phyloP scores from a whole-genome alignment of 2,113 vertebrate species.

The Deroptyus accipitrinus region DNA sequence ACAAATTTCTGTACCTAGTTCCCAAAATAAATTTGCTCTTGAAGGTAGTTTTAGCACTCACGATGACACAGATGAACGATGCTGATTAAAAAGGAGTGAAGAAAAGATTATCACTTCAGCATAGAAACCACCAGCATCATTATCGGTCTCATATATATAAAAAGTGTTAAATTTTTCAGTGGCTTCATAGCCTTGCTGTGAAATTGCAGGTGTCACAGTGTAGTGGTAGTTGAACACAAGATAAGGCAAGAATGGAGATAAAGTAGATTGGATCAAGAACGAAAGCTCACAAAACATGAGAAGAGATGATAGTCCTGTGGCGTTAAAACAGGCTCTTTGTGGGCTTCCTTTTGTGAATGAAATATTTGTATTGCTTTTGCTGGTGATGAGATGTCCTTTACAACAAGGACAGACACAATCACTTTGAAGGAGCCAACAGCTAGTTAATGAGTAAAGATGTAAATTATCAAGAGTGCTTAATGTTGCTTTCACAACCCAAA shows the following conservation, averaged over 20 bases:
- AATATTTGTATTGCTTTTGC: neutral
- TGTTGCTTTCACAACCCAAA: neutral
- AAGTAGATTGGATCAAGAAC: slow-evolving; percentile 11
- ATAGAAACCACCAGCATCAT: slow-evolving; percentile 34
- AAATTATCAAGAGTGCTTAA: slow-evolving; percentile 3
- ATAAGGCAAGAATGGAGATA: slow-evolving; percentile 14
- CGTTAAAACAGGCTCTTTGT: neutral
- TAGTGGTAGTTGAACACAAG: neutral
- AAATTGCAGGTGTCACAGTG: slow-evolving; percentile 48
- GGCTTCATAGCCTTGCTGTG: slow-evolving; percentile 54
- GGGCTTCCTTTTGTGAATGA: neutral
- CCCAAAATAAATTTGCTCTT: slow-evolving; percentile 55
- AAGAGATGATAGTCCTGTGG: neutral
- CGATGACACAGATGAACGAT: slow-evolving; percentile 59
- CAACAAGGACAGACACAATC: neutral
- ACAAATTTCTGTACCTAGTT: slow-evolving; percentile 53
- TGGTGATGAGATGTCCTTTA: neutral
- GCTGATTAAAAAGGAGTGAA: slow-evolving; percentile 65
- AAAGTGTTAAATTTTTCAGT: slow-evolving; percentile 62
- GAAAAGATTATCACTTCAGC: slow-evolving; percentile 63
- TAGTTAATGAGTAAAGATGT: neutral
- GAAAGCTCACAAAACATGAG: neutral
- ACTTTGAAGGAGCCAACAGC: neutral
- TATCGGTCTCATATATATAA: slow-evolving; percentile 62
- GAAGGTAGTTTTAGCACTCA: slow-evolving; percentile 34